Base-by-base conservation (phyloP, 92 coral and sea anemone species). In the Chrysogorgia sp. region DNA sequence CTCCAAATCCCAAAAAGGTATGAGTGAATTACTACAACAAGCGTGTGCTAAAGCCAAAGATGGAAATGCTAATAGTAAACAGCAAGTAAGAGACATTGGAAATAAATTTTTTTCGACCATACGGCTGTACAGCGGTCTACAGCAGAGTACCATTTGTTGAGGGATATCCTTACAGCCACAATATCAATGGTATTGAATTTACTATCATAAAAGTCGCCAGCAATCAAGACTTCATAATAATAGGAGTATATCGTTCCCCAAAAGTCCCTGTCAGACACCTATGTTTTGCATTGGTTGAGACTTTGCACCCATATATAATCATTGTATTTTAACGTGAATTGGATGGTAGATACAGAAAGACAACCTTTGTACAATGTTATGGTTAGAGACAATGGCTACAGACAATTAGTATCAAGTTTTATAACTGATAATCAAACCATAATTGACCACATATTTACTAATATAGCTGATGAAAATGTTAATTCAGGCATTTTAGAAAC, bases 401-500 rank as follows among this genome's bases (percentile, higher is more conserved):
- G 75, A 86, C 89, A 88, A 77, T 76, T 81, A 64, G 82, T 85
- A 66, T 76, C 82, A 40, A 40, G 78, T 71, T 57, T 52, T 81
- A 88, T 89, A 58, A 88, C 92, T 33, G 86, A 82, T 58, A 85
- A 58, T 45, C 81, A 77, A 37, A 83, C 87, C 52, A 61, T 81
- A 61, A 83, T 83, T 81, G 88, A 88, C 75, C 88, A 88, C 76
- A 85, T 88, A 61, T 82, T 77, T 76, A 89, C 90, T 58, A 89
- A 89, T 71, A 75, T 86, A 40, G 70, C 86, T 78, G 80, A 77
- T 66, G 70, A 79, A 74, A 76, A 86, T 72, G 72, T 69, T 71
- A 57, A 41, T 53, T 83, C 79, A 74, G 90, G 88, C 53, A 81
- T 89, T 69, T 67, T 86, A 72, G 90, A 89, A 80, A 83, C 87